These are phyloP conservation scores for Crocodylus rhombifer DNA, from an alignment of 2,797 vertebrate genomes.

Conservation along the genomic window DNA sequence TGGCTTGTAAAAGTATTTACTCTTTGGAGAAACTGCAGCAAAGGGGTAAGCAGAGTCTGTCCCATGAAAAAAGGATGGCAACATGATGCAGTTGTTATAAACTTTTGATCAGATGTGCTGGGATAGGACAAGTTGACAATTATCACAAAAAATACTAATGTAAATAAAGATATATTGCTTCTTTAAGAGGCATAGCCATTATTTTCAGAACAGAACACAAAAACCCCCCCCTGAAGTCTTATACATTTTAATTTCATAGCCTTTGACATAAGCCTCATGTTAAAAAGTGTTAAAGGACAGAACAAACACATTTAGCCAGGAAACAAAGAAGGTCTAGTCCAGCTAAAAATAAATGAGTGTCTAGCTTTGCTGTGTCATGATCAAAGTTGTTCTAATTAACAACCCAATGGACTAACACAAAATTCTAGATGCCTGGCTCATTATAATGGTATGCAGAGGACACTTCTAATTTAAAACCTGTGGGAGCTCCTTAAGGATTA, in stretches of 20 bases:
- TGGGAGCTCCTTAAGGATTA: not conserved
- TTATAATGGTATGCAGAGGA: not conserved
- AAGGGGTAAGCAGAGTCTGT: not conserved
- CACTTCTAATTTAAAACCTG: not conserved
- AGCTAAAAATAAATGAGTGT: not conserved
- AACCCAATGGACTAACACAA: not conserved
- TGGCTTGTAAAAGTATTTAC: not conserved
- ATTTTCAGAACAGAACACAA: not conserved
- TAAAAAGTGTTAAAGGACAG: not conserved
- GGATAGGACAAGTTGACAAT: not conserved
- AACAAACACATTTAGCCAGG: not conserved
- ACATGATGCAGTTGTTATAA: not conserved
- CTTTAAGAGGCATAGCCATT: not conserved
- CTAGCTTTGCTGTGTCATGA: not conserved
- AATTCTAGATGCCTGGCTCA: not conserved
- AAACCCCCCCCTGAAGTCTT: not conserved
- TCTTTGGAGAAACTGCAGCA: not conserved
- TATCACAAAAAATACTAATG: rapidly evolving
- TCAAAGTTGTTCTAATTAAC: not conserved
- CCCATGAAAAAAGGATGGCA: not conserved
- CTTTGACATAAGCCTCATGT: not conserved
- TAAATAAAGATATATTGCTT: not conserved
- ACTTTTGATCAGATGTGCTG: not conserved
- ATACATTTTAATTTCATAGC: not conserved
- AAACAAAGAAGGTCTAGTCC: not conserved